These are phyloP conservation scores for Fratercula arctica DNA, from an alignment of 2,797 vertebrate species.

Conservation along the genomic window DNA sequence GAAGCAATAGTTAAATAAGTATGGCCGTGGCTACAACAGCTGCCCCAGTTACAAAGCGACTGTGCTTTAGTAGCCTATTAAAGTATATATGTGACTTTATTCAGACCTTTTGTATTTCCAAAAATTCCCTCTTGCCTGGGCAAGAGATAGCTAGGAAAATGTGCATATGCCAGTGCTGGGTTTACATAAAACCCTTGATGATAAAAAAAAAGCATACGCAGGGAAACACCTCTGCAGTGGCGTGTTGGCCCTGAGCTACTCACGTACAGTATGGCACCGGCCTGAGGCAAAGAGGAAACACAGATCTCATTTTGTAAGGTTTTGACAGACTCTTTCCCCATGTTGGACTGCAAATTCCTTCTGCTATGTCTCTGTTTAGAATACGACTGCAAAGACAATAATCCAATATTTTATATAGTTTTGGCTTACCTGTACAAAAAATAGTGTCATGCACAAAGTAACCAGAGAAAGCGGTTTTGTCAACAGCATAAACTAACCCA, in stretches of 20 bases:
- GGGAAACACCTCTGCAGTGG: not conserved
- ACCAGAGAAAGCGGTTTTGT: not conserved
- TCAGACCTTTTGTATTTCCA: not conserved
- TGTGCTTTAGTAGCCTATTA: not conserved
- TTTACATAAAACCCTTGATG: not conserved
- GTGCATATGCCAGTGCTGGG: not conserved
- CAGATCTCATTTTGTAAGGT: not conserved
- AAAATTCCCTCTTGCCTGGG: not conserved
- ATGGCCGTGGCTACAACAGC: not conserved
- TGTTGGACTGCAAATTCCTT: not conserved
- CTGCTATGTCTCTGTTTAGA: not conserved
- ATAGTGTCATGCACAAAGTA: not conserved
- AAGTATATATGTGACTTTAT: not conserved
- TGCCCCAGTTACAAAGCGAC: not conserved
- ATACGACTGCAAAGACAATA: not conserved
- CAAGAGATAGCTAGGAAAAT: not conserved
- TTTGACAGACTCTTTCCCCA: not conserved
- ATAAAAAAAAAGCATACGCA: not conserved
- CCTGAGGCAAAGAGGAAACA: not conserved
- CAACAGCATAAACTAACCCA: not conserved
- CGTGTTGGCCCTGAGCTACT: not conserved
- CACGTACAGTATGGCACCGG: not conserved
- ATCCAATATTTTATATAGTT: not conserved
- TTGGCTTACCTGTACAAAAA: slow-evolving; percentile 7
- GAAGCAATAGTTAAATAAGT: not conserved